Base-by-base conservation (phyloP, 2,888 invertebrate genomes). In the Leptinotarsa peninsularis region DNA sequence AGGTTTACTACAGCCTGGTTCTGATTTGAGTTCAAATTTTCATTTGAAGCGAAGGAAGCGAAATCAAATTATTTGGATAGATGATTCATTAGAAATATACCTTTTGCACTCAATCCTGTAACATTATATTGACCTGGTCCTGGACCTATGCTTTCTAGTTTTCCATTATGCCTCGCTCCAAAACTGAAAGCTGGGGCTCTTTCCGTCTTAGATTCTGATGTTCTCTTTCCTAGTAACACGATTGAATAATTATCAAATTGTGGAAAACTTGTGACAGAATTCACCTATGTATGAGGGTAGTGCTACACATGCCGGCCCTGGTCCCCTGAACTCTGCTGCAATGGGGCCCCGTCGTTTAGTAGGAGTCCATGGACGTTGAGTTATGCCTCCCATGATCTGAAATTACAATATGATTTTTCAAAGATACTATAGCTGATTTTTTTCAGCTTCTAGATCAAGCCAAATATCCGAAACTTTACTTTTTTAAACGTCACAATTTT, bases 121-220 rank as follows among this genome's bases (percentile, higher is more conserved):
- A 96, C 94, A 87, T 96, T 95, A 88, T 97, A 97, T 79, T 94
- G 93, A n/a, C 96, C 96, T 18, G 97, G 97, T 23, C 96, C 96
- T 2, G 97, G 97, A 49, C 96, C 96, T 66, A 92, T 89, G 81
- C 91, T 93, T 49, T 91, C 90, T 50, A 89, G 86, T 67, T 90
- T 91, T n/a, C 90, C 89, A 82, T 91, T 91, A 76, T 90, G 87
- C 78, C 90, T 89, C 56, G 93, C 92, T 0, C 96, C 96, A 86
- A 96, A 96, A 69, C 94, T 94, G 85, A 94, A 96, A 0, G 96
- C 94, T 5, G 96, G 95, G 1, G 96, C 94, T 73, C 94, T 91
- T 67, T 92, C 91, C 85, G 92, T 93, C 82, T 93, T 93, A 1
- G 95, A 95, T 87, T 95, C 95, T 74, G 92, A 91, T 43, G 93